Evolutionary conservation across 2,797 vertebrate genomes (phyloP).

Genomic region (Spatula versicolor): DNA sequence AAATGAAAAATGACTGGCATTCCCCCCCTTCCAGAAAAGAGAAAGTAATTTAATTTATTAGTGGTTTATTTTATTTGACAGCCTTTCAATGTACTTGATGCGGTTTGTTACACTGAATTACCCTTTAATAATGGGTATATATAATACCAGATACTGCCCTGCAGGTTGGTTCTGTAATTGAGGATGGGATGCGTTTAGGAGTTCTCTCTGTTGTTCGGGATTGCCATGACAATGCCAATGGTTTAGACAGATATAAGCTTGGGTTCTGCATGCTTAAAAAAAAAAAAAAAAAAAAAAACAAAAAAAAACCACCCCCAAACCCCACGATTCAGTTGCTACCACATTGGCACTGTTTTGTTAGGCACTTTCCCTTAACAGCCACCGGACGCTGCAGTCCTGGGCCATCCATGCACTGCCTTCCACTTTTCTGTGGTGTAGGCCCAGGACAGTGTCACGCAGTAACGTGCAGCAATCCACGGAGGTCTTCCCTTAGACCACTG

Average conservation of each 20-base stretch:
- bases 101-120: slow-evolving; percentile 80
- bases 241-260: not conserved
- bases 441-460: accelerated
- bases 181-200: not conserved
- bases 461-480: not conserved
- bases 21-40: slow-evolving; percentile 65
- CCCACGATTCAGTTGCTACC: not conserved
- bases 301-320: no score
- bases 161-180: slow-evolving; percentile 57
- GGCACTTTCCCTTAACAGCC: not conserved
- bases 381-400: not conserved
- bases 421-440: not conserved
- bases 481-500: not conserved
- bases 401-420: not conserved
- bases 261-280: not conserved
- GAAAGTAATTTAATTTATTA: slow-evolving; percentile 80
- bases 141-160: slow-evolving; percentile 57
- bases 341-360: not conserved
- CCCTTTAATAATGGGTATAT: slow-evolving; percentile 70
- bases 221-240: slow-evolving; percentile 20
- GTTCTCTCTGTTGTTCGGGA: slow-evolving; percentile 25
- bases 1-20: slow-evolving; percentile 75
- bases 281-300: no score
- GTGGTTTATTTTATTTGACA: slow-evolving; percentile 80
- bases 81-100: slow-evolving; percentile 74